Conservation (phyloP, 2,113 vertebrate species). For the human (Homo sapiens) region DNA sequence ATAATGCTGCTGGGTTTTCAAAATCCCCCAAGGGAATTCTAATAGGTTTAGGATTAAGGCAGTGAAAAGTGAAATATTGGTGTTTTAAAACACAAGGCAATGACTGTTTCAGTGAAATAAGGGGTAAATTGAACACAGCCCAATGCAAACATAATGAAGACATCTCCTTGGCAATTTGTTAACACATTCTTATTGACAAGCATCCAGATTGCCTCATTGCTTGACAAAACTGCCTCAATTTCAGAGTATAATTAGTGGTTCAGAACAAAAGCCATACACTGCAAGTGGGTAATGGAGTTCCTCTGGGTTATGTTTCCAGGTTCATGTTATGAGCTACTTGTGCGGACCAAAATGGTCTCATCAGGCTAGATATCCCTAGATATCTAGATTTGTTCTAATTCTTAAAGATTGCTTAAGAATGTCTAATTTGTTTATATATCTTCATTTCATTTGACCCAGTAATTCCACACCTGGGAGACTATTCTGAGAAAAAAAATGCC, state of each 20-base stretch:
- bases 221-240: not conserved
- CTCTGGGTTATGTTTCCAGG: not conserved
- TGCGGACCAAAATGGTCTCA: not conserved
- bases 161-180: not conserved
- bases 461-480: not conserved
- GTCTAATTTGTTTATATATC: not conserved
- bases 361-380: not conserved
- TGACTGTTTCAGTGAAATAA: not conserved
- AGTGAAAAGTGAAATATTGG: not conserved
- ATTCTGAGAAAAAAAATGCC: not conserved
- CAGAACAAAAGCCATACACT: not conserved
- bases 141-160: not conserved
- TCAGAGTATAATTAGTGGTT: conserved; percentile 2
- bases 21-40: not conserved
- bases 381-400: not conserved
- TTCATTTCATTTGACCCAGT: not conserved
- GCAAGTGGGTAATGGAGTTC: not conserved
- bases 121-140: not conserved
- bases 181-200: conserved; percentile 13
- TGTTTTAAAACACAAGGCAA: conserved; percentile 6
- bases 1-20: not conserved
- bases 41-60: not conserved
- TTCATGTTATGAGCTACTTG: not conserved
- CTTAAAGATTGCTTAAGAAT: not conserved
- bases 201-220: not conserved